Conservation (phyloP, 2,797 vertebrate species). For the Setipinna tenuifilis region DNA sequence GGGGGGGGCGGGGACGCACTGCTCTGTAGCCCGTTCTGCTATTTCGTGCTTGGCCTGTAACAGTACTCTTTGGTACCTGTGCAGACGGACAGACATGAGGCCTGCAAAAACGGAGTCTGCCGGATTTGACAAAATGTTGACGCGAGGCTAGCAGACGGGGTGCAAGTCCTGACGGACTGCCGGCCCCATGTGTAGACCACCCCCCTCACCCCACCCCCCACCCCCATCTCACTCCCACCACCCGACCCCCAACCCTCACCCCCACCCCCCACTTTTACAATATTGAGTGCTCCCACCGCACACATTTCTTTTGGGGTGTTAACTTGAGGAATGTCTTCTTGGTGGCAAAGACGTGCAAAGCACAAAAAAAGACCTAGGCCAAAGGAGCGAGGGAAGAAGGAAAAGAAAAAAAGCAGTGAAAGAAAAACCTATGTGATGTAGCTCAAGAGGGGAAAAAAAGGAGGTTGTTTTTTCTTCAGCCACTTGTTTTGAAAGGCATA, state of each 20-base stretch:
- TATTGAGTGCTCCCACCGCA: constrained; percentile 50
- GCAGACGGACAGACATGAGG: constrained; percentile 27
- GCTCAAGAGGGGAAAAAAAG: not conserved
- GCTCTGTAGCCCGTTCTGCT: constrained; percentile 50
- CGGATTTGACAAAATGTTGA: constrained; percentile 57
- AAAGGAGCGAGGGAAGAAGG: constrained; percentile 33
- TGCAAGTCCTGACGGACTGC: constrained; percentile 43
- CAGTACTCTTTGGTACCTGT: constrained; percentile 50
- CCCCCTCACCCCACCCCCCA: too few relatives aligned
- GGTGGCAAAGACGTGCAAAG: constrained; percentile 38
- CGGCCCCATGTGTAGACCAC: constrained; percentile 44
- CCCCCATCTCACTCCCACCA: too few relatives aligned
- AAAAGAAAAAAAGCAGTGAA: not conserved
- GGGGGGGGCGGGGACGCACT: constrained; percentile 39
- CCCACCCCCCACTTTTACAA: constrained; percentile 39
- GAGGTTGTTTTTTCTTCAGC: not conserved
- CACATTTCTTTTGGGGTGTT: constrained; percentile 54
- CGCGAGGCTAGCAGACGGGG: constrained; percentile 42
- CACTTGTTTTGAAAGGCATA: constrained; percentile 38
- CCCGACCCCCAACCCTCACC: too few relatives aligned
- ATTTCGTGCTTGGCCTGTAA: constrained; percentile 52
- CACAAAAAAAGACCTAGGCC: constrained; percentile 9
- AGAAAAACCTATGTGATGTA: constrained; percentile 31
- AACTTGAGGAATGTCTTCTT: constrained; percentile 55
- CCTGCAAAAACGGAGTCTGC: constrained; percentile 36